Base-by-base conservation (phyloP, 2,113 vertebrate genomes). In the Empidonax alnorum region DNA sequence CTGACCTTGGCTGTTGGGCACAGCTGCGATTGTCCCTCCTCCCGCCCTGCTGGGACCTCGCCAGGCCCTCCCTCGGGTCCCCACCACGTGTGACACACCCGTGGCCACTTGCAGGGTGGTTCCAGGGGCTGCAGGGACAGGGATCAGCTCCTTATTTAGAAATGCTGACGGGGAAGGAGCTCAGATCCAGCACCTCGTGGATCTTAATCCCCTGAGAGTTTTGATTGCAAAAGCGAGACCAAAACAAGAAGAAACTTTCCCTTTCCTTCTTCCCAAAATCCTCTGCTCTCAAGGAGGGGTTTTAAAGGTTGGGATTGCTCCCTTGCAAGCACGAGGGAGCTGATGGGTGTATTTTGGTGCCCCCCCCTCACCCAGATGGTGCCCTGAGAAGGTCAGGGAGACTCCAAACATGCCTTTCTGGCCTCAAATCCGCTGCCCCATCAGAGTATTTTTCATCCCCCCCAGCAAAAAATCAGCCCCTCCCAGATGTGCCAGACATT, bases 101-200 rank as follows among this genome's bases (percentile, higher is more conserved):
- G 1, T 67, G 76, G 10, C 52, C 92, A 28, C 90, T 65, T 19
- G 28, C 4, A 15, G 73, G 61, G 14, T 44, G 10, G 25, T 74
- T 86, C 80, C 61, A 20, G 0, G 3, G 35, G 33, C 1, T 18
- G 22, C 50, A 67, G 61, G n/a, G 67, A 58, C 1, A 25, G 35
- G 82, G 65, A 72, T 92, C 84, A 66, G 65, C 59, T 39, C 90
- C 91, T 92, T 80, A 65, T 74, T 86, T 88, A 90, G 82, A 93
- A 94, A 31, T 2, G 59, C 92, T 96, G 96, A 90, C 65, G 9
- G 68, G 50, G 88, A 95, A 96, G 85, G 68, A 91, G 96, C 79
- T 95, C 95, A 95, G 88, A 56, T 56, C 27, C 50, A 44, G 82
- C 66, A 50, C 50, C 87, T 30, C 5, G 7, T 13, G 66, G 41